A percentile compares a stretch with the other conserved stretches of the same genome.
phyloP scores from a whole-genome alignment of 2,113 vertebrate species.

The Cyanoramphus novaezelandiae region DNA sequence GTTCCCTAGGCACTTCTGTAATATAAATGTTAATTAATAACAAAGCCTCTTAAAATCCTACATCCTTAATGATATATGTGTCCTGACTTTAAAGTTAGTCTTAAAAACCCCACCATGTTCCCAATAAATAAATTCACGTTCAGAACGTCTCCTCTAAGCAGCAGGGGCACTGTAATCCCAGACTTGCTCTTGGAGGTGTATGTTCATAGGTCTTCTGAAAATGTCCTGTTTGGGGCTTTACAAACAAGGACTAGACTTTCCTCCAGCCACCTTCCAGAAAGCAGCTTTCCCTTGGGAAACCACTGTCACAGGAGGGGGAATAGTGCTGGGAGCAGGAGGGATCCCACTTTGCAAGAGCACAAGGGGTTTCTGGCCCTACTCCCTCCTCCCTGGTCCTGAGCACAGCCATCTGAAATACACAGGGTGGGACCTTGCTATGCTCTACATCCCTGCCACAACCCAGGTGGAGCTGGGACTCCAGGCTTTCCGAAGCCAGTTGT shows the following conservation, averaged over 20 bases:
- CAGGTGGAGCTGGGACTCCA: background rate
- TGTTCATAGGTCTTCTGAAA: background rate
- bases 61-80: background rate
- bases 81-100: background rate
- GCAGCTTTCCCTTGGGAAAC: background rate
- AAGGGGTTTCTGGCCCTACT: background rate
- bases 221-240: background rate
- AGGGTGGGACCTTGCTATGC: background rate
- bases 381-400: background rate
- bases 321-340: background rate
- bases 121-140: background rate
- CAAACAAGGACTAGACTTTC: background rate
- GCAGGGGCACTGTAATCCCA: background rate
- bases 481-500: background rate
- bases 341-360: background rate
- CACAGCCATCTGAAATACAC: background rate
- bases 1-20: background rate
- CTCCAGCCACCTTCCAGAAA: background rate
- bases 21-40: background rate
- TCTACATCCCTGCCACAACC: background rate
- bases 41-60: background rate
- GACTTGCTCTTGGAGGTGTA: background rate
- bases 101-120: background rate
- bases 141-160: background rate
- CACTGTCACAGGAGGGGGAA: rapidly evolving